phyloP scores from a whole-genome alignment of 1,140 invertebrate genomes.

The Theocolax elegans region DNA sequence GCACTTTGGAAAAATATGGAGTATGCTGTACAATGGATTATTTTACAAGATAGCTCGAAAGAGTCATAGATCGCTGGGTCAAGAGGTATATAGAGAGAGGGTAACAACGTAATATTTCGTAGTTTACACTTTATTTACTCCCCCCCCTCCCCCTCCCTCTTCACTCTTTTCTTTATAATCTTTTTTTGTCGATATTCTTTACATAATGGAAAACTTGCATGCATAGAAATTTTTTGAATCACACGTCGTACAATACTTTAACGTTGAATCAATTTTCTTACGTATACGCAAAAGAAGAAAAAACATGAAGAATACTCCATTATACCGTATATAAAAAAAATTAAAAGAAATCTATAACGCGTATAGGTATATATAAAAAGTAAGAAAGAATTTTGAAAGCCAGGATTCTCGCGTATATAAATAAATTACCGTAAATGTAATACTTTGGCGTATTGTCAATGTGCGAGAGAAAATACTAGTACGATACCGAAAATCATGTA shows the following conservation, averaged over 20 bases:
- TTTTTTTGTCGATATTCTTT: background rate
- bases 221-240: background rate
- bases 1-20: constrained; percentile 65
- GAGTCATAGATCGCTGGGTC: constrained; percentile 12
- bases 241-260: background rate
- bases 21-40: constrained; percentile 60
- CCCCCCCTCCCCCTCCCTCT: no score
- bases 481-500: no score
- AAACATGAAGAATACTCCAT: no score
- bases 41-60: constrained; percentile 55
- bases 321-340: background rate
- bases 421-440: no score
- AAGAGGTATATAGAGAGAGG: background rate
- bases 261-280: no score
- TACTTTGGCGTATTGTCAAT: no score
- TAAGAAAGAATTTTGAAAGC: no score
- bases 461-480: no score
- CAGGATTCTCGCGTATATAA: no score
- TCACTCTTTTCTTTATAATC: background rate
- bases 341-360: no score
- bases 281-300: no score
- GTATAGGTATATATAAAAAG: no score
- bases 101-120: background rate
- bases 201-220: constrained; percentile 19
- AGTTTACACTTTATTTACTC: background rate